Conservation (phyloP, 2,888 invertebrate species). For the Ochlodes sylvanus region DNA sequence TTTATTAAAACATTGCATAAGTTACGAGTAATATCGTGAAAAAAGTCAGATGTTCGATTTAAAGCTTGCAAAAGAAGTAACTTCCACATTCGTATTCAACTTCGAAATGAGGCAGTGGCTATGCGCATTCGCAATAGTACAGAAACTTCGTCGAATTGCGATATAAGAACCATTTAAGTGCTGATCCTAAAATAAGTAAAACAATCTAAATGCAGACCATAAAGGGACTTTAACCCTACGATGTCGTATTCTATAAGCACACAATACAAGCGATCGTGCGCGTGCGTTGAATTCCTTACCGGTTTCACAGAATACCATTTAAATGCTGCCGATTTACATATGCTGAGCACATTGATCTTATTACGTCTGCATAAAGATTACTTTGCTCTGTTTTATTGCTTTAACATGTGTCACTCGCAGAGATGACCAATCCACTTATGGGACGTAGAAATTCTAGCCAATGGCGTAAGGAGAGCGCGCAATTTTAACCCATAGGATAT, state of each 20-base stretch:
- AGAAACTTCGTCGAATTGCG: conserved; percentile 28
- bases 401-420: conserved; percentile 32
- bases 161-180: conserved; percentile 32
- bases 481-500: conserved; percentile 34
- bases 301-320: conserved; percentile 58
- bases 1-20: no score
- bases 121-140: conserved; percentile 19
- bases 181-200: conserved; percentile 66
- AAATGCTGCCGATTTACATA: conserved; percentile 50
- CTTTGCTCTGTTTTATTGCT: conserved; percentile 33
- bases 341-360: conserved; percentile 49
- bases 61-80: not conserved
- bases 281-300: conserved; percentile 69
- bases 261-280: conserved; percentile 65
- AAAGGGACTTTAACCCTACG: conserved; percentile 62
- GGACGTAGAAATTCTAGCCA: conserved; percentile 53
- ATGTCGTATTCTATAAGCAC: conserved; percentile 66
- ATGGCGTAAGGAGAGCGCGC: conserved; percentile 46
- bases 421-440: conserved; percentile 53
- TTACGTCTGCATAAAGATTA: conserved; percentile 49
- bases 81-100: conserved; percentile 2
- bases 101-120: conserved; percentile 9
- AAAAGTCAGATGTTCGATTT: no score
- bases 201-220: conserved; percentile 70
- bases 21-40: no score